Conservation (phyloP, 2,888 invertebrate species). For the Heliconius ismenius region DNA sequence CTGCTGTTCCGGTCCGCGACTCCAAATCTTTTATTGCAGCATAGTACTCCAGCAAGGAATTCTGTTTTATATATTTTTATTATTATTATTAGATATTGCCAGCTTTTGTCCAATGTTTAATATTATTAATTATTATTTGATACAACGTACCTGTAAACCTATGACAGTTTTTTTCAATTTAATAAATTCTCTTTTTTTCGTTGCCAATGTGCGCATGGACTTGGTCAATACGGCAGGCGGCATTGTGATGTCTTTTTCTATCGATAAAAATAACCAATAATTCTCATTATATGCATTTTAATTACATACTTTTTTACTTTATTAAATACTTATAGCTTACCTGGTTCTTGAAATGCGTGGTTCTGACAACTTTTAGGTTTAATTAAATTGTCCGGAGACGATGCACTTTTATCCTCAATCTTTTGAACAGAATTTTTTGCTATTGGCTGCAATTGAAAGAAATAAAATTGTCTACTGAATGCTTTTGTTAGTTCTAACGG, state of each 20-base stretch:
- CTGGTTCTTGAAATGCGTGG: constrained; percentile 41
- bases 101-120: neutral
- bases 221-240: constrained; percentile 62
- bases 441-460: constrained; percentile 33
- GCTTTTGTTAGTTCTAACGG: neutral
- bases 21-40: constrained; percentile 67
- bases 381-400: constrained; percentile 42
- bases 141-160: constrained; percentile 59
- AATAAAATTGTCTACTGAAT: neutral
- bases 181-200: constrained; percentile 69
- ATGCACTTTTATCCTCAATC: constrained; percentile 40
- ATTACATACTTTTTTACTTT: neutral
- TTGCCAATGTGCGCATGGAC: constrained; percentile 57
- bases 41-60: constrained; percentile 61
- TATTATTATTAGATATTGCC: neutral
- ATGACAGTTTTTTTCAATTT: constrained; percentile 63
- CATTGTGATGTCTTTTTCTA: constrained; percentile 58
- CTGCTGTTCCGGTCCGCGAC: constrained; percentile 55
- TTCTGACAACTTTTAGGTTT: constrained; percentile 32
- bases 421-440: constrained; percentile 41
- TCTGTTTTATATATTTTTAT: constrained; percentile 50
- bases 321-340: constrained; percentile 37
- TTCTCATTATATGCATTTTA: too few relatives aligned
- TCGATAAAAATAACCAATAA: neutral
- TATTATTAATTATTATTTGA: neutral